A percentile compares a stretch with the other conserved stretches of the same genome.
phyloP scores from a whole-genome alignment of 2,113 vertebrate genomes.

The Ailurus styani region DNA sequence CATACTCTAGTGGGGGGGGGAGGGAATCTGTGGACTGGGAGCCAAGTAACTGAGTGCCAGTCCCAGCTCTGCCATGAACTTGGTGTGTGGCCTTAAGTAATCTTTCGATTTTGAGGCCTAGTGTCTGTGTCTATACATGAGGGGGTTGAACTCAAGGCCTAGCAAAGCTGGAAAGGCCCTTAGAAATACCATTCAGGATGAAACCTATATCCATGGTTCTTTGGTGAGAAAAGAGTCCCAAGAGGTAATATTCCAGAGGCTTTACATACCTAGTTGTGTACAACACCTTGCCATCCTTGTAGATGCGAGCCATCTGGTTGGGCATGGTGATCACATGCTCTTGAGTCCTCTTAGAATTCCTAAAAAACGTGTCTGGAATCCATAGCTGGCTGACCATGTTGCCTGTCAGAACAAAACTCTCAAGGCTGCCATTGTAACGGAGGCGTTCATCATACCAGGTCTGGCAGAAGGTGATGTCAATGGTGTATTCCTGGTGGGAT shows the following conservation, averaged over 20 bases:
- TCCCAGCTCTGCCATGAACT: not conserved
- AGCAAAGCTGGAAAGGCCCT: not conserved
- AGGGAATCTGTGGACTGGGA: not conserved
- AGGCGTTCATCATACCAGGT: slow-evolving; percentile 86
- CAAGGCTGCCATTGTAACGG: slow-evolving; percentile 82
- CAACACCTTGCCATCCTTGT: slow-evolving; percentile 85
- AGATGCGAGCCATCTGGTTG: slow-evolving; percentile 84
- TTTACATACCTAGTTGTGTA: slow-evolving; percentile 82
- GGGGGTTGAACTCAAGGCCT: not conserved
- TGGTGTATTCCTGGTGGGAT: slow-evolving; percentile 83
- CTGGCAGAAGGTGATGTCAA: slow-evolving; percentile 86
- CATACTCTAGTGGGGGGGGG: not conserved
- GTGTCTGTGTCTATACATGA: not conserved
- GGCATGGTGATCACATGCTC: slow-evolving; percentile 82
- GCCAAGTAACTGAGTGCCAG: not conserved
- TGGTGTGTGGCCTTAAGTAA: not conserved
- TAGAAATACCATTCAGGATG: not conserved
- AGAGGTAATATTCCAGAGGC: not conserved
- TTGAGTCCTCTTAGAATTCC: slow-evolving; percentile 82
- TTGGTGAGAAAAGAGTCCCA: not conserved
- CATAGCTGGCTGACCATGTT: slow-evolving; percentile 85
- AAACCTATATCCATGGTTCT: not conserved
- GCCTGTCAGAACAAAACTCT: slow-evolving; percentile 82
- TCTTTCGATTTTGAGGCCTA: not conserved
- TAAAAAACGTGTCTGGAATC: slow-evolving; percentile 85